These are phyloP conservation scores for Staurois parvus DNA, from an alignment of 2,797 vertebrate genomes.

Conservation along the genomic window DNA sequence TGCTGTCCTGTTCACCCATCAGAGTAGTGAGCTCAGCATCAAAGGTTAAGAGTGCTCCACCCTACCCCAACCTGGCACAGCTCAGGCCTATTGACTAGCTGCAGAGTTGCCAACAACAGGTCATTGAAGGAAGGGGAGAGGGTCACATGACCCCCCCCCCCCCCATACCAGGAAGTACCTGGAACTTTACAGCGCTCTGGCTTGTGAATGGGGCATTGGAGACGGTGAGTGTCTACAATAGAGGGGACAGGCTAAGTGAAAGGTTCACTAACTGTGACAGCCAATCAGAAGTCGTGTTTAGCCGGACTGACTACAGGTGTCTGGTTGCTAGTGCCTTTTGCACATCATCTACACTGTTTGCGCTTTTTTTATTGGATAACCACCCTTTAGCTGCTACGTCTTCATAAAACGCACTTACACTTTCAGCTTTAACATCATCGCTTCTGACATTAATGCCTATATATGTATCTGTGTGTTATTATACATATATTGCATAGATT, in stretches of 20 bases:
- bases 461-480: conserved; percentile 14
- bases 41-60: no score
- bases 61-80: no score
- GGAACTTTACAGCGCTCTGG: background rate
- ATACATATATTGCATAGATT: conserved; percentile 8
- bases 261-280: background rate
- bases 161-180: no score
- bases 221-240: no score
- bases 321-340: background rate
- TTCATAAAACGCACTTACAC: background rate
- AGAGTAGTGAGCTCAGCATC: no score
- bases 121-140: no score
- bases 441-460: background rate
- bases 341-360: background rate
- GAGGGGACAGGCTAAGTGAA: no score
- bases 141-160: no score
- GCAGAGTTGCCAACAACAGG: no score
- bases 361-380: background rate
- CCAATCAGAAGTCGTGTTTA: background rate
- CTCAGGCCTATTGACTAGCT: no score
- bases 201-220: background rate
- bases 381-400: background rate
- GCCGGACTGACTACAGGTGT: background rate
- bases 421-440: background rate
- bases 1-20: no score